A percentile compares a stretch with the other conserved stretches of the same genome.
Conservation (phyloP, 2,113 vertebrate genomes). For the Ceyx cyanopectus region DNA sequence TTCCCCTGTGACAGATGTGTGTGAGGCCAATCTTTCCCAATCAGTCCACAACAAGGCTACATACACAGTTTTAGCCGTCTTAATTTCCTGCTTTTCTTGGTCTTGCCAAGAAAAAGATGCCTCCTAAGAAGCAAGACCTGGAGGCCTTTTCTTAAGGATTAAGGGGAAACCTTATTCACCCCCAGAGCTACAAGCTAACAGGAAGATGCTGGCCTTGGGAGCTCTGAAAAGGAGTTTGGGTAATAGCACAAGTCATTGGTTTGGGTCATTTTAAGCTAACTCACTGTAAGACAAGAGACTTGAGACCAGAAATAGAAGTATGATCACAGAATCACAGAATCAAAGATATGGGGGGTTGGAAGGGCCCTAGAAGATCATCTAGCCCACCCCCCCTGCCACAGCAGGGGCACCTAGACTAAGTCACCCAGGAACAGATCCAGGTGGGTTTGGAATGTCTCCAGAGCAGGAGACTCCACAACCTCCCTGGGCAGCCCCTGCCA, state of each 20-base stretch:
- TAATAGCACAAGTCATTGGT: neutral
- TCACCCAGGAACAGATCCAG: too few species aligned
- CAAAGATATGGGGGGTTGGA: too few species aligned
- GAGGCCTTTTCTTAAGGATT: neutral
- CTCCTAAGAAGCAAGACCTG: neutral
- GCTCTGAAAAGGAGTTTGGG: neutral
- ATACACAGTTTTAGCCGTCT: neutral
- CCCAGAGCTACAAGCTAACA: neutral
- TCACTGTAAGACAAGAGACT: neutral
- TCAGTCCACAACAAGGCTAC: neutral
- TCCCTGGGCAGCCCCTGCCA: too few species aligned
- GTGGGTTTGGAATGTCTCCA: too few species aligned
- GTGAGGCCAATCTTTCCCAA: neutral
- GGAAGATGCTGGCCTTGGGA: neutral
- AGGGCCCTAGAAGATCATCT: too few species aligned
- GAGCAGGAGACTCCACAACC: too few species aligned
- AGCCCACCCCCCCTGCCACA: too few species aligned
- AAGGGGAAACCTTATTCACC: neutral
- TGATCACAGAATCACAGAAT: too few species aligned
- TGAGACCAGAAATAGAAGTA: neutral
- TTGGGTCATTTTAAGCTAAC: neutral
- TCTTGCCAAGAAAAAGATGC: neutral
- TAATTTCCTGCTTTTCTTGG: neutral
- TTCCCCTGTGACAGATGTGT: neutral
- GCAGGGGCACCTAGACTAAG: too few species aligned